Conservation (phyloP, 2,113 vertebrate species). For the Gobio gobio region DNA sequence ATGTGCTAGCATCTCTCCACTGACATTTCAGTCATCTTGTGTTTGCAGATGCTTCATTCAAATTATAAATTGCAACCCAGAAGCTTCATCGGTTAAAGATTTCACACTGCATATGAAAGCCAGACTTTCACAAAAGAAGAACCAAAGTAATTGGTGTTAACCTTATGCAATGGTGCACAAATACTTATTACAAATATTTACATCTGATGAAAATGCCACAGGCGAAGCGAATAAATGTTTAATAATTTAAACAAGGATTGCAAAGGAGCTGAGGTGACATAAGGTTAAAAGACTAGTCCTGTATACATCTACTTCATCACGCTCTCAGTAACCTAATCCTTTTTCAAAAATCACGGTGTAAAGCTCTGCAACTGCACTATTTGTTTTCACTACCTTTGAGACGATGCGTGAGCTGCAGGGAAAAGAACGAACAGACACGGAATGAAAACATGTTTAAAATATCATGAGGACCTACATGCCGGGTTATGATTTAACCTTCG, state of each 20-base stretch:
- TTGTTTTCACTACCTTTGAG: conserved; percentile 10
- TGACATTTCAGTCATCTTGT: conserved; percentile 27
- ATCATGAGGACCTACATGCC: neutral
- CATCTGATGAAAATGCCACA: neutral
- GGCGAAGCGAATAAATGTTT: neutral
- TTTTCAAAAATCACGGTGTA: neutral
- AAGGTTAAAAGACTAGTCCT: neutral
- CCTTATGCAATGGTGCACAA: neutral
- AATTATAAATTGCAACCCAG: neutral
- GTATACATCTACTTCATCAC: neutral
- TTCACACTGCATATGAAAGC: neutral
- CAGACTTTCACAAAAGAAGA: neutral
- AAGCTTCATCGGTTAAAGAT: neutral
- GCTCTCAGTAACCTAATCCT: neutral
- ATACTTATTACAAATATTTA: neutral
- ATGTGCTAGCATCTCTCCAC: neutral
- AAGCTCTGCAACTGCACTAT: neutral
- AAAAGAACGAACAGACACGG: neutral
- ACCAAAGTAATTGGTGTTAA: neutral
- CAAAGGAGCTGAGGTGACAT: neutral
- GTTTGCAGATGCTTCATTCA: conserved; percentile 5
- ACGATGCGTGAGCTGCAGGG: neutral
- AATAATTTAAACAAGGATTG: neutral
- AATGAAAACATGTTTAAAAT: conserved; percentile 13
- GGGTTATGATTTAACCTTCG: conserved; percentile 28